A percentile compares a stretch with the other conserved stretches of the same genome.
These are phyloP conservation scores for Ammospiza maritima DNA, from an alignment of 2,797 vertebrate genomes.

Conservation along the genomic window DNA sequence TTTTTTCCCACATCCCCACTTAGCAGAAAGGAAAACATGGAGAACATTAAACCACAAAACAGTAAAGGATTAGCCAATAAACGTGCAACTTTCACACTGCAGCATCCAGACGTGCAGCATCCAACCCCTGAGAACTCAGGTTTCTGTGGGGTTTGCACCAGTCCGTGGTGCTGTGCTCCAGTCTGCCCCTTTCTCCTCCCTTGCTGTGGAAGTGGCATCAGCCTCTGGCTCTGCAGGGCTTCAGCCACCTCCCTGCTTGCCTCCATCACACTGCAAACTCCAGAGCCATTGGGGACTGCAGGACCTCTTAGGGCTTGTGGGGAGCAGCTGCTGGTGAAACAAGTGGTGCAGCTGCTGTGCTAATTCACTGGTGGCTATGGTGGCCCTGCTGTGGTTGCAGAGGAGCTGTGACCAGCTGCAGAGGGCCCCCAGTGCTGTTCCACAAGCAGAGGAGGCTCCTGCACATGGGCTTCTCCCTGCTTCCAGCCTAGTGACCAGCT, in stretches of 20 bases:
- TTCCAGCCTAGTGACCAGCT: background rate
- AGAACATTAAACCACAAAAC: background rate
- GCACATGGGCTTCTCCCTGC: background rate
- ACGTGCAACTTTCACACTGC: background rate
- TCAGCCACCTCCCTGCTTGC: background rate
- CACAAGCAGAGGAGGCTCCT: background rate
- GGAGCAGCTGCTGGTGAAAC: background rate
- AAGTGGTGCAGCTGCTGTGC: background rate
- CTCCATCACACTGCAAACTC: background rate
- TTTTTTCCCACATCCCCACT: fast-evolving
- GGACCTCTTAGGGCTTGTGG: background rate
- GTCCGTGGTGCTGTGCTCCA: fast-evolving
- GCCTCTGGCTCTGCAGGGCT: background rate
- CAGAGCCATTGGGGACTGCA: background rate
- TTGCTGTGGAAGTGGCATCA: background rate
- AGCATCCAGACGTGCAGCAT: background rate
- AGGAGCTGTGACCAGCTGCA: background rate
- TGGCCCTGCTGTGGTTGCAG: background rate
- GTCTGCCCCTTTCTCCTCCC: background rate
- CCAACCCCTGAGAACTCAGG: background rate
- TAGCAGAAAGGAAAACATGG: background rate
- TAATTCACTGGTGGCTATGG: background rate
- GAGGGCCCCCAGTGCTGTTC: background rate
- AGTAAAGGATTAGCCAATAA: background rate
- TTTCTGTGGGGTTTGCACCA: background rate